Percentiles rank a stretch among this genome's conserved stretches.
Evolutionary conservation across 2,888 invertebrate genomes (phyloP).

Genomic region (Drosophila lacicola): DNA sequence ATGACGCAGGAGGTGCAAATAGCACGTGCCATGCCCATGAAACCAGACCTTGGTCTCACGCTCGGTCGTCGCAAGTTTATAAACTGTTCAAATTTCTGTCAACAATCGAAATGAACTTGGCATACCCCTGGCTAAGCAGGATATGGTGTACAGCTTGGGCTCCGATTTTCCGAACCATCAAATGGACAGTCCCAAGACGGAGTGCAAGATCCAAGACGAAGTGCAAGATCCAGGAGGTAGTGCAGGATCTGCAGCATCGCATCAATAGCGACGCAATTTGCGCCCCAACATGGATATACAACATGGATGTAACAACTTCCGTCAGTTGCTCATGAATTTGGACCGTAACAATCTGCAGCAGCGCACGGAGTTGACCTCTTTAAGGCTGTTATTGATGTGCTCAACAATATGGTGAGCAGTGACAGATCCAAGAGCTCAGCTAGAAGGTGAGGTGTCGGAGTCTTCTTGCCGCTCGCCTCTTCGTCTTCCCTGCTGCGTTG

Average conservation of each 20-base stretch:
- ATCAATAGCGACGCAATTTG: slow-evolving; percentile 88
- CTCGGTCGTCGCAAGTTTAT: slow-evolving; percentile 92
- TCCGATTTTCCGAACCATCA: too few relatives aligned
- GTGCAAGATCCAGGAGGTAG: slow-evolving; percentile 88
- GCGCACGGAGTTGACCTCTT: slow-evolving; percentile 89
- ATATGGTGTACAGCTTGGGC: slow-evolving; percentile 89
- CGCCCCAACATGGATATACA: slow-evolving; percentile 88
- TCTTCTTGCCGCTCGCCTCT: too few relatives aligned
- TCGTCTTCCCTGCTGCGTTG: too few relatives aligned
- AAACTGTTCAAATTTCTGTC: slow-evolving; percentile 87
- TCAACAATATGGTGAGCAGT: slow-evolving; percentile 88
- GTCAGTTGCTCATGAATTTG: slow-evolving; percentile 88
- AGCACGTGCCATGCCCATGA: slow-evolving; percentile 88
- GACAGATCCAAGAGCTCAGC: slow-evolving; percentile 87
- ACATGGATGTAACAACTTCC: slow-evolving; percentile 88
- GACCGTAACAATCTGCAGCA: slow-evolving; percentile 90
- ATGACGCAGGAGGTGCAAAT: slow-evolving; percentile 97
- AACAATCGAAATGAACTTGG: slow-evolving; percentile 86
- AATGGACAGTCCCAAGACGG: slow-evolving; percentile 87
- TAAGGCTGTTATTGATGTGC: slow-evolving; percentile 88
- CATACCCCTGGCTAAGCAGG: slow-evolving; percentile 84
- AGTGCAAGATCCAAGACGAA: slow-evolving; percentile 86
- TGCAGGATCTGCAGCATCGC: slow-evolving; percentile 89
- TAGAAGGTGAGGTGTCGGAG: slow-evolving; percentile 86
- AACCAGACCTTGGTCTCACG: slow-evolving; percentile 88